Base-by-base conservation (phyloP, 2,113 vertebrate species). In the Glaucomys volans region DNA sequence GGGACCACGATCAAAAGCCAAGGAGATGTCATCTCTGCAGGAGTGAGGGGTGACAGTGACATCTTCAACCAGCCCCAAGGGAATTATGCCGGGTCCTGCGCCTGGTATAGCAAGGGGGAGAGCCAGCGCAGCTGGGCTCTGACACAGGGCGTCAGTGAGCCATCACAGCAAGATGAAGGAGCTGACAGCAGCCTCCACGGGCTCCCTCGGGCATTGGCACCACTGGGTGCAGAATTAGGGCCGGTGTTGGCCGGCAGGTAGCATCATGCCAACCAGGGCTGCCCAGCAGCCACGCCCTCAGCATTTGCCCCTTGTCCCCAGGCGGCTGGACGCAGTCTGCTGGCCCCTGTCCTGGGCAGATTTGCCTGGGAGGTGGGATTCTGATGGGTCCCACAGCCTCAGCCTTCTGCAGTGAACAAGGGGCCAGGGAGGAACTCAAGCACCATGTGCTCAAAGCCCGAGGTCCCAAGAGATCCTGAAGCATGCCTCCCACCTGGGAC, bases 401-500 rank as follows among this genome's bases (percentile, higher is more conserved):
- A 8, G 74, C 8, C 62, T 40, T 18, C 59, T 16, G 5, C 24
- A 11, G 2, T 18, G 6, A 77, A 37, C 4, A 26, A 35, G 30
- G 20, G 0, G 18, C 32, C 0, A 17, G 17, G 52, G 62, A 76
- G 13, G 24, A 66, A 64, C 14, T 9, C 32, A 37, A 64, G 76
- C n/a, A 6, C 1, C 4, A 44, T 14, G 4, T 30, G 17, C 30
- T 40, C 52, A 8, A 37, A 42, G 13, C 11, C 26, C 3, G 8
- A 16, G 30, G 4, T 22, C 5, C 52, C 3, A 1, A 40, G 64
- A 35, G 79, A 40, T 14, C 11, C 3, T 18, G 17, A 3, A 67
- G 1, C 0, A 5, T 4, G 6, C 35, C 32, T 4, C 42, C n/a
- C 30, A 1, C 32, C 30, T 2, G 6, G 11, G 37, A 9, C 6